Percentiles rank a stretch among this genome's conserved stretches.
phyloP scores from a whole-genome alignment of 2,888 invertebrate genomes.

The Antheraea assamensis region DNA sequence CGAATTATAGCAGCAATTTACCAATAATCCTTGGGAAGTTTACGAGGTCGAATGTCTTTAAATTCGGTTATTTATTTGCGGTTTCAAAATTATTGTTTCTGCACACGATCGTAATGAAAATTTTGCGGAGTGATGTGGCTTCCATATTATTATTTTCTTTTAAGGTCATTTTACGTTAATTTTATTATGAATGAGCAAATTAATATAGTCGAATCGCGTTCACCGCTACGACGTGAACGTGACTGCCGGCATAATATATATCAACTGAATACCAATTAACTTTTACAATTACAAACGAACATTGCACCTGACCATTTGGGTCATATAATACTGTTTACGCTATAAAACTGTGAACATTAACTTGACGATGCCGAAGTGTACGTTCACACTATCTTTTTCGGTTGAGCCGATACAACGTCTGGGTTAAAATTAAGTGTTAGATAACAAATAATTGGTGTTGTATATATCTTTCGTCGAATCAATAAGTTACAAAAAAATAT shows the following conservation, averaged over 20 bases:
- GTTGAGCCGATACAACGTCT: slow-evolving; percentile 28
- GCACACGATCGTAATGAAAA: background rate
- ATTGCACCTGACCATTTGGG: slow-evolving; percentile 40
- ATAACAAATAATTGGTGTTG: slow-evolving; percentile 22
- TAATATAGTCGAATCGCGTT: slow-evolving; percentile 59
- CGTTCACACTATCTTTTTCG: slow-evolving; percentile 31
- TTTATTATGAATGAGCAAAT: slow-evolving; percentile 57
- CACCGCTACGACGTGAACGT: slow-evolving; percentile 52
- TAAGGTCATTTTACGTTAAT: slow-evolving; percentile 28
- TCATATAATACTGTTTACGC: slow-evolving; percentile 28
- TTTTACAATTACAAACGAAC: slow-evolving; percentile 47
- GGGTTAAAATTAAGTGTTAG: slow-evolving; percentile 24
- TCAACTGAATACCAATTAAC: slow-evolving; percentile 61
- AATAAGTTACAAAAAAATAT: background rate
- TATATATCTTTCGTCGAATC: slow-evolving; percentile 8
- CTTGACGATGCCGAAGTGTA: slow-evolving; percentile 20
- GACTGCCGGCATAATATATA: slow-evolving; percentile 52
- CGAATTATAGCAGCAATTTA: background rate
- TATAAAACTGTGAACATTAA: slow-evolving; percentile 23
- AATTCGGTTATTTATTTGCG: background rate
- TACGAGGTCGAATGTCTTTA: background rate
- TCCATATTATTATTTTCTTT: background rate
- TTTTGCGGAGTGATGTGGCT: background rate
- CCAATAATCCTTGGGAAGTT: background rate
- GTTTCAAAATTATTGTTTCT: background rate